Percentiles rank a stretch among this genome's conserved stretches.
phyloP scores from a whole-genome alignment of 2,113 vertebrate genomes.

The Pholis gunnellus region DNA sequence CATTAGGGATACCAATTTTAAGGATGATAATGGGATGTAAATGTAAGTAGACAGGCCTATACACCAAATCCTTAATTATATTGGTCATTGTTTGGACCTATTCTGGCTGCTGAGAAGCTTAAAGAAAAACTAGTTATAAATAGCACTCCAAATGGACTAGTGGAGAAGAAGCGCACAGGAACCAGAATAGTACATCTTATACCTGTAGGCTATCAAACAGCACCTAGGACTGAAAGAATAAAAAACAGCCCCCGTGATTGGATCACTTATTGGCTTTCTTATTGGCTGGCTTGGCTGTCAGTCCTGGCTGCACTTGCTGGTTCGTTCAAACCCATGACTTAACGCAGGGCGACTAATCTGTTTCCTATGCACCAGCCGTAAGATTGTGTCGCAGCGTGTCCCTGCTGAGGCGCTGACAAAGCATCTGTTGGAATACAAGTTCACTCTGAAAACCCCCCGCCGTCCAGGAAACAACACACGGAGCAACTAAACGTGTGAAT shows the following conservation, averaged over 20 bases:
- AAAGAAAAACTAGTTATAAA: not conserved
- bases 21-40: not conserved
- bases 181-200: not conserved
- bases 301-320: slow-evolving; percentile 49
- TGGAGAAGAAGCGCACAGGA: not conserved
- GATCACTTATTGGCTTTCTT: slow-evolving; percentile 43
- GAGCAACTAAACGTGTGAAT: slow-evolving; percentile 58
- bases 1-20: not conserved
- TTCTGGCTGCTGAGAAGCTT: not conserved
- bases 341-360: slow-evolving; percentile 59
- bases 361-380: slow-evolving; percentile 29
- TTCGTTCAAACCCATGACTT: slow-evolving; percentile 63
- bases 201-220: slow-evolving; percentile 37
- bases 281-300: slow-evolving; percentile 73
- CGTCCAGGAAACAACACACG: not conserved
- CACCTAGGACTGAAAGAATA: slow-evolving; percentile 12
- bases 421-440: slow-evolving; percentile 49
- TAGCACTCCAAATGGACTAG: not conserved
- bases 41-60: not conserved
- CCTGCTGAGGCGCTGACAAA: slow-evolving; percentile 24
- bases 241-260: slow-evolving; percentile 55
- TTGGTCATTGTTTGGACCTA: not conserved
- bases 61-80: not conserved
- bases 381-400: slow-evolving; percentile 65
- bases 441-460: not conserved